Conservation (phyloP, 2,797 vertebrate genomes). For the Chelmon rostratus region DNA sequence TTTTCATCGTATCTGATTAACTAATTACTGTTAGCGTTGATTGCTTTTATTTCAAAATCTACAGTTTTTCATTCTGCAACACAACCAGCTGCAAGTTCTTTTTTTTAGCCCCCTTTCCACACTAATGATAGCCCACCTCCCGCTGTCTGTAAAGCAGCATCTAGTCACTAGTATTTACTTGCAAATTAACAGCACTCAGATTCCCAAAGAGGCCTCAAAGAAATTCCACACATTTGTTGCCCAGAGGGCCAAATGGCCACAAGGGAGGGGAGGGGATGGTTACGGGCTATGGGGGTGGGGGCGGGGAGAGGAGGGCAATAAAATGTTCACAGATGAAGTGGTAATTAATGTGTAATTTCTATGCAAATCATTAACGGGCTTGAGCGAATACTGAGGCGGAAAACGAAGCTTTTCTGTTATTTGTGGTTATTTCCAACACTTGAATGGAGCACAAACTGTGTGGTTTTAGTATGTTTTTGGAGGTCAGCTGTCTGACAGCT, state of each 20-base stretch:
- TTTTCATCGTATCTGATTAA: constrained; percentile 13
- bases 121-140: constrained; percentile 36
- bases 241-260: constrained; percentile 74
- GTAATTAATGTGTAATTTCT: constrained; percentile 75
- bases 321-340: constrained; percentile 60
- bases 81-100: constrained; percentile 9
- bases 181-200: constrained; percentile 79
- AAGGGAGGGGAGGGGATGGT: constrained; percentile 28
- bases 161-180: constrained; percentile 79
- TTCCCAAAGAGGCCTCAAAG: constrained; percentile 79
- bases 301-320: constrained; percentile 41
- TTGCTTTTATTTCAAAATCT: constrained; percentile 2
- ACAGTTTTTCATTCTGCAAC: neutral
- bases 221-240: constrained; percentile 82
- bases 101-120: constrained; percentile 7
- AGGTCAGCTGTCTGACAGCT: constrained; percentile 67
- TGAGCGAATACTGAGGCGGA: constrained; percentile 41
- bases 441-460: constrained; percentile 34
- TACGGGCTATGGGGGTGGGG: constrained; percentile 10
- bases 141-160: constrained; percentile 42
- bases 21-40: neutral
- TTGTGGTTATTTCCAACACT: constrained; percentile 28
- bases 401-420: constrained; percentile 37
- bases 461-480: constrained; percentile 43
- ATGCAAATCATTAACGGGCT: constrained; percentile 63